Conservation (phyloP, 2,888 invertebrate species). For the Dicyrtomina minuta region DNA sequence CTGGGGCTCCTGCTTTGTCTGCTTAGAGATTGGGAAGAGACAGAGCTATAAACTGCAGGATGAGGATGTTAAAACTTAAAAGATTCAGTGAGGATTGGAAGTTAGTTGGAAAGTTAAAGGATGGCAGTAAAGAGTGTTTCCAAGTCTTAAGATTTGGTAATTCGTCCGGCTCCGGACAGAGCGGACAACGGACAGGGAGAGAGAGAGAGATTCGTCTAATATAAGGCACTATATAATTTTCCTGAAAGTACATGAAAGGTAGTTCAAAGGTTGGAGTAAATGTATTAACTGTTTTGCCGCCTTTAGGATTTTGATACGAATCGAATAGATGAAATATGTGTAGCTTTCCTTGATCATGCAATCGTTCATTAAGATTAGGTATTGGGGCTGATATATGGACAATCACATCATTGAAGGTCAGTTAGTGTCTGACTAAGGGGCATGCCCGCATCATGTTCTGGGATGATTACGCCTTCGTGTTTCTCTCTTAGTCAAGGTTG, state of each 20-base stretch:
- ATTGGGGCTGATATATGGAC: slow-evolving; percentile 44
- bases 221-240: no score
- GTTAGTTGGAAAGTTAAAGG: no score
- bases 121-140: no score
- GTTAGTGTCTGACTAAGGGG: slow-evolving; percentile 42
- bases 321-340: slow-evolving; percentile 30
- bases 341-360: slow-evolving; percentile 27
- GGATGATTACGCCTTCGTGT: slow-evolving; percentile 52
- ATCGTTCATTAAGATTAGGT: slow-evolving; percentile 46
- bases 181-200: no score
- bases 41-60: no score
- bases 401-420: slow-evolving; percentile 44
- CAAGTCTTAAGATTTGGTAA: no score
- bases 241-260: neutral
- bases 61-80: no score
- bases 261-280: slow-evolving; percentile 19
- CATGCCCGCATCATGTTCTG: slow-evolving; percentile 49
- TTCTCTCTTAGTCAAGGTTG: slow-evolving; percentile 52
- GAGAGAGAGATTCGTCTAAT: neutral
- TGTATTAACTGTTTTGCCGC: slow-evolving; percentile 29
- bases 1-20: no score
- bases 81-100: no score
- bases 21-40: no score
- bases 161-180: no score
- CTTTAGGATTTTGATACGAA: slow-evolving; percentile 47